Evolutionary conservation across 2,888 invertebrate genomes (phyloP).

Genomic region (Nephrotoma appendiculata): DNA sequence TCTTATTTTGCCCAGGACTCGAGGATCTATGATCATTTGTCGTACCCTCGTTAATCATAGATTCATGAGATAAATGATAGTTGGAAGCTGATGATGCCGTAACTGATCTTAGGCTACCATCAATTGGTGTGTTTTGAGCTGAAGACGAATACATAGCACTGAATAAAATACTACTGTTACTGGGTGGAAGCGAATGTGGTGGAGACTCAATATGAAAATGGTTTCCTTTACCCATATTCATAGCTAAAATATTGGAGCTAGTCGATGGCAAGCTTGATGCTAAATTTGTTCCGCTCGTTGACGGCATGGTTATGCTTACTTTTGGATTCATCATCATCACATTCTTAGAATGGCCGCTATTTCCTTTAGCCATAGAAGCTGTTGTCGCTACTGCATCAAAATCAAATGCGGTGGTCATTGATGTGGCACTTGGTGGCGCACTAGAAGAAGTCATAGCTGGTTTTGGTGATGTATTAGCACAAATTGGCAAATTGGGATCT

Average conservation of each 20-base stretch:
- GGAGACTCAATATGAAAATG: conserved; percentile 3
- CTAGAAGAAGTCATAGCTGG: conserved; percentile 29
- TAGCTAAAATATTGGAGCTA: conserved; percentile 15
- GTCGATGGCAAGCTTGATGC: conserved; percentile 13
- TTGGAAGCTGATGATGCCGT: conserved; percentile 19
- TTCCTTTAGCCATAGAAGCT: conserved; percentile 1
- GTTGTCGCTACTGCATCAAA: conserved; percentile 18
- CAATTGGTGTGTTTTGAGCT: not conserved
- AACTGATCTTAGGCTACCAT: conserved; percentile 21
- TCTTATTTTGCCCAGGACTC: conserved; percentile 39
- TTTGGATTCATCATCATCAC: conserved; percentile 25
- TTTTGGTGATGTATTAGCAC: conserved; percentile 39
- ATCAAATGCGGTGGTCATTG: conserved; percentile 26
- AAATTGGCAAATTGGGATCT: conserved; percentile 47
- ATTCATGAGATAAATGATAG: not conserved
- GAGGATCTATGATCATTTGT: not conserved
- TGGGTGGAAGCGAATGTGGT: conserved; percentile 11
- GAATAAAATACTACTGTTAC: conserved; percentile 13
- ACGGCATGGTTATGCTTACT: conserved; percentile 18
- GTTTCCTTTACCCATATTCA: conserved; percentile 6
- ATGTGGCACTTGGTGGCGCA: conserved; percentile 27
- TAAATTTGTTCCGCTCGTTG: conserved; percentile 15
- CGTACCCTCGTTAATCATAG: not conserved
- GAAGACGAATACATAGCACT: conserved; percentile 13
- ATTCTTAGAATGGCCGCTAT: conserved; percentile 21